These are phyloP conservation scores for Cataglyphis altisquamis DNA, from an alignment of 2,888 invertebrate genomes.

Conservation along the genomic window DNA sequence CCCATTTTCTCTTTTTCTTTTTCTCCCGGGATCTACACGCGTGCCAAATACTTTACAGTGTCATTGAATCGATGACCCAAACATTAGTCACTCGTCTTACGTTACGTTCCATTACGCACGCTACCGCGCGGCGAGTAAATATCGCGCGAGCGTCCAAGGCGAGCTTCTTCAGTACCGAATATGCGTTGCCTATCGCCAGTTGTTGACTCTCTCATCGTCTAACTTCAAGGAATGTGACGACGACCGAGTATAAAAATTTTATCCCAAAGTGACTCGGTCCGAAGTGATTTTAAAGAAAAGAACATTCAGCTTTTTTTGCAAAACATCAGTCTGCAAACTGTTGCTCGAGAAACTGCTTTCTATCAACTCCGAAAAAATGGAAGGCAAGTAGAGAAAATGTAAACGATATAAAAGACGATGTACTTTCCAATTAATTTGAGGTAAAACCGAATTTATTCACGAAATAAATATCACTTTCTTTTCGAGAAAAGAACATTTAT, in stretches of 20 bases:
- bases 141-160: conserved; percentile 67
- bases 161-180: conserved; percentile 69
- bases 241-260: background rate
- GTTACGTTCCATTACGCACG: conserved; percentile 59
- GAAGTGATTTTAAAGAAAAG: background rate
- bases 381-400: conserved; percentile 6
- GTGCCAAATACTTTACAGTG: conserved; percentile 45
- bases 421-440: background rate
- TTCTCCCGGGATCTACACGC: background rate
- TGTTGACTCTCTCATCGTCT: conserved; percentile 16
- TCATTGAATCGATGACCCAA: conserved; percentile 72
- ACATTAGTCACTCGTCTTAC: conserved; percentile 72
- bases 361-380: background rate
- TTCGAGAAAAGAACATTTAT: background rate
- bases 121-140: conserved; percentile 54
- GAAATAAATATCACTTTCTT: background rate
- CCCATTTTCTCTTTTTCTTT: background rate
- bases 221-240: background rate
- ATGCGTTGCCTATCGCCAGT: conserved; percentile 20
- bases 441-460: background rate
- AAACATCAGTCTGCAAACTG: background rate
- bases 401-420: background rate
- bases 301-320: background rate
- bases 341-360: background rate
- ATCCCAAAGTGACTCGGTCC: background rate